Evolutionary conservation across 2,113 vertebrate species (phyloP).

Genomic region (Channa argus): DNA sequence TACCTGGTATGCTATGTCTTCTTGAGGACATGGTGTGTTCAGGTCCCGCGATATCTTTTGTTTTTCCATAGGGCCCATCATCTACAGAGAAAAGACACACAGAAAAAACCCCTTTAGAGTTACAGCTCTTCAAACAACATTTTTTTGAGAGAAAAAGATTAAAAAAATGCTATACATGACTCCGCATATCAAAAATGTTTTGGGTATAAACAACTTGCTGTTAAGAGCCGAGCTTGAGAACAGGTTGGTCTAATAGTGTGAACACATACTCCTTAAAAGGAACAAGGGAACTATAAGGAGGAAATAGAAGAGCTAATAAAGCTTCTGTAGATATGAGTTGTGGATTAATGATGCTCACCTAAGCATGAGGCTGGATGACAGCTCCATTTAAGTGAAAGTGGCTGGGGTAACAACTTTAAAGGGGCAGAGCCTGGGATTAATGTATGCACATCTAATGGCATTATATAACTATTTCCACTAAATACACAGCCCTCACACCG

Average conservation of each 20-base stretch:
- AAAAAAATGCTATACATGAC: too few species aligned
- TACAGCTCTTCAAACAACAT: too few species aligned
- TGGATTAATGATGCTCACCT: not conserved
- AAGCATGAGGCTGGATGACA: not conserved
- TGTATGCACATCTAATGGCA: not conserved
- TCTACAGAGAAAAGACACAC: constrained; percentile 52
- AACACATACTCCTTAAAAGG: too few species aligned
- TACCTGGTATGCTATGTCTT: constrained; percentile 79
- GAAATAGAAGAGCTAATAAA: not conserved
- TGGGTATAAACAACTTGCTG: too few species aligned
- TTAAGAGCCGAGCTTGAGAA: too few species aligned
- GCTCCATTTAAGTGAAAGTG: not conserved
- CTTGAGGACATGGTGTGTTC: constrained; percentile 70
- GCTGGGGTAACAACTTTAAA: not conserved
- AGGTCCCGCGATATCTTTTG: constrained; percentile 74
- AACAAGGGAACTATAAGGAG: too few species aligned
- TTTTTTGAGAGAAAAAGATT: too few species aligned
- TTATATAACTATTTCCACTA: not conserved
- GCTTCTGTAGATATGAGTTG: not conserved
- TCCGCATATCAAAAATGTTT: too few species aligned
- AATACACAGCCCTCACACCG: too few species aligned
- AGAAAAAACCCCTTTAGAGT: not conserved
- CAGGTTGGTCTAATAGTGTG: too few species aligned
- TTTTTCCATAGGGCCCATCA: constrained; percentile 79
- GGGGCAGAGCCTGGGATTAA: not conserved